Percentiles rank a stretch among this genome's conserved stretches.
phyloP scores from a whole-genome alignment of 2,888 invertebrate species.

The Reticulitermes lucifugus region DNA sequence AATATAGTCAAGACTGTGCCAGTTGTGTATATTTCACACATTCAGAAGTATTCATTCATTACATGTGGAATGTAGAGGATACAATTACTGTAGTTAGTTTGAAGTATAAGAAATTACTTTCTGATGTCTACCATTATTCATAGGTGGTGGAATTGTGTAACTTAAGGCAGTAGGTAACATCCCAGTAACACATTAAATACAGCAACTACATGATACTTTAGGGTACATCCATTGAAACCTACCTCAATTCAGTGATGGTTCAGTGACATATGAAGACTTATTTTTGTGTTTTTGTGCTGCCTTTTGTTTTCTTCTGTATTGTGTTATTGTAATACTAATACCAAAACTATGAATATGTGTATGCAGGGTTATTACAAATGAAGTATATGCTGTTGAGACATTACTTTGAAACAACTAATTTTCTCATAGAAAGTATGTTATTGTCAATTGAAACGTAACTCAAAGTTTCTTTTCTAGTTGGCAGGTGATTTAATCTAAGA shows the following conservation, averaged over 20 bases:
- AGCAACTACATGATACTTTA: neutral
- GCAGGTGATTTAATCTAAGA: too few relatives aligned
- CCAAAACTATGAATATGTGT: too few relatives aligned
- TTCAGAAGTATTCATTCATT: conserved; percentile 9
- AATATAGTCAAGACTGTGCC: neutral
- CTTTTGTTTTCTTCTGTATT: too few relatives aligned
- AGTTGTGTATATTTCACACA: neutral
- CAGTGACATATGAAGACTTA: neutral
- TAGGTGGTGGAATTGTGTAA: neutral
- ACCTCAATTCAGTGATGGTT: neutral
- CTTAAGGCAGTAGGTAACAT: neutral
- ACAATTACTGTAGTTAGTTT: neutral
- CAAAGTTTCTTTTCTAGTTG: too few relatives aligned
- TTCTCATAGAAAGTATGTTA: too few relatives aligned
- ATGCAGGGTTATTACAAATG: too few relatives aligned
- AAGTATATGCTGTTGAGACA: too few relatives aligned
- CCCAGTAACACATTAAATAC: neutral
- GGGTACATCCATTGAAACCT: neutral
- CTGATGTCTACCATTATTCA: neutral
- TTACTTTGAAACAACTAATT: too few relatives aligned
- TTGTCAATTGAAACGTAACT: too few relatives aligned
- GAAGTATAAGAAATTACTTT: neutral
- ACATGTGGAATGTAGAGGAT: neutral
- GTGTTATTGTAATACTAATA: too few relatives aligned
- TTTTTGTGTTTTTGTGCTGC: too few relatives aligned